Evolutionary conservation across 1,140 invertebrate species (phyloP).

Genomic region (Pseudomyrmex gracilis): DNA sequence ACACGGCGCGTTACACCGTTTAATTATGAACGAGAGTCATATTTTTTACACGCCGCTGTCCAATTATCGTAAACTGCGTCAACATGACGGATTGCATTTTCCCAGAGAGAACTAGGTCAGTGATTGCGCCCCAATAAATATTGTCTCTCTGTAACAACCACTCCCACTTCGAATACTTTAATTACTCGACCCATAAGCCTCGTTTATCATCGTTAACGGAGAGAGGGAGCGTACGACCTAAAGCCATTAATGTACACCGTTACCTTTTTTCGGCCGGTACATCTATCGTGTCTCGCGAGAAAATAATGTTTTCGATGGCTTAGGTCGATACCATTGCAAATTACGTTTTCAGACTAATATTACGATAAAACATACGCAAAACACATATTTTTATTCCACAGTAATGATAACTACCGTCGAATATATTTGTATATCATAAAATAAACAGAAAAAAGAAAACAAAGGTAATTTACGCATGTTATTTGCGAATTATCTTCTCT

Average conservation of each 20-base stretch:
- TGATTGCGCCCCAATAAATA: slow-evolving; percentile 69
- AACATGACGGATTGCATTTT: slow-evolving; percentile 66
- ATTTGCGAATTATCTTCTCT: slow-evolving; percentile 18
- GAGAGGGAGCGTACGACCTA: slow-evolving; percentile 40
- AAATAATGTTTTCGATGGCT: slow-evolving; percentile 67
- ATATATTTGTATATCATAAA: slow-evolving; percentile 11
- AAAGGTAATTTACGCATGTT: slow-evolving; percentile 25
- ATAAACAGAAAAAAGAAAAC: neutral
- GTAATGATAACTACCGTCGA: neutral
- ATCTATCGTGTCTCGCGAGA: slow-evolving; percentile 58
- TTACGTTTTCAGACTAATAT: slow-evolving; percentile 34
- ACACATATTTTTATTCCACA: slow-evolving; percentile 11
- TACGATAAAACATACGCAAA: slow-evolving; percentile 6
- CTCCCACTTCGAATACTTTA: slow-evolving; percentile 72
- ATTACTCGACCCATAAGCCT: slow-evolving; percentile 71
- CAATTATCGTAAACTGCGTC: slow-evolving; percentile 64
- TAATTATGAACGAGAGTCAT: slow-evolving; percentile 65
- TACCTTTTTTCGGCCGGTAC: slow-evolving; percentile 34
- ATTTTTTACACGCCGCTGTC: slow-evolving; percentile 63
- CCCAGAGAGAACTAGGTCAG: slow-evolving; percentile 25
- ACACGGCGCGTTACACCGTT: slow-evolving; percentile 30
- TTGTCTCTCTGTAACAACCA: slow-evolving; percentile 46
- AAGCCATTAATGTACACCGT: slow-evolving; percentile 64
- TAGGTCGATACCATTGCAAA: slow-evolving; percentile 64
- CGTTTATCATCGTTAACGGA: slow-evolving; percentile 74